Conservation (phyloP, 2,888 invertebrate species). For the Erynnis tages region DNA sequence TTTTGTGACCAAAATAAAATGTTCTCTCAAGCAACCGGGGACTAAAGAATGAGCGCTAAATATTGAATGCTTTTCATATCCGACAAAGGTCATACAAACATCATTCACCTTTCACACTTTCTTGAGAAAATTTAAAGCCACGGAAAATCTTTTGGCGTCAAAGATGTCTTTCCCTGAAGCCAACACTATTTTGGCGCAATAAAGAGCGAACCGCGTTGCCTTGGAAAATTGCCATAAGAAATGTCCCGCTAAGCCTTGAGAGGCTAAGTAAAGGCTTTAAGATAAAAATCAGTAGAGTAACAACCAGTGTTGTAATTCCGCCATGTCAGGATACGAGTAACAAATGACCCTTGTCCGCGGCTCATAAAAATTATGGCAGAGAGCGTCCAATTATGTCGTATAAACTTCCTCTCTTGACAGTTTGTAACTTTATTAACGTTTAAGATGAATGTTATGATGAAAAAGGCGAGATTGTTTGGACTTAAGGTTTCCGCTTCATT, state of each 20-base stretch:
- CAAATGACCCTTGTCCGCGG: slow-evolving; percentile 23
- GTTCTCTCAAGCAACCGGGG: no score
- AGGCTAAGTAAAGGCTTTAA: slow-evolving; percentile 18
- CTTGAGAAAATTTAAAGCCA: no score
- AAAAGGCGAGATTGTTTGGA: not conserved
- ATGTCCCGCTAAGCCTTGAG: slow-evolving; percentile 8
- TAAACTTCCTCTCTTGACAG: slow-evolving; percentile 19
- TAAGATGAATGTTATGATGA: slow-evolving; percentile 17
- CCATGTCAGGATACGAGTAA: slow-evolving; percentile 22
- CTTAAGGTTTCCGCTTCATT: no score
- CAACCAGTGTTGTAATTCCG: slow-evolving; percentile 21
- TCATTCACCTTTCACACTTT: not conserved
- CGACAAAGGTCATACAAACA: no score
- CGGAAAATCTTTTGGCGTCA: not conserved
- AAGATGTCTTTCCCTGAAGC: not conserved
- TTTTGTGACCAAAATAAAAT: no score
- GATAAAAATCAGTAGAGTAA: slow-evolving; percentile 24
- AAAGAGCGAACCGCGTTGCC: slow-evolving; percentile 8
- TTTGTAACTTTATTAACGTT: slow-evolving; percentile 19
- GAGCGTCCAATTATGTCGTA: slow-evolving; percentile 25
- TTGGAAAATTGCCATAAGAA: slow-evolving; percentile 25
- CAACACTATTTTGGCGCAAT: slow-evolving; percentile 10
- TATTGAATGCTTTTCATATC: no score
- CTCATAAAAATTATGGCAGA: slow-evolving; percentile 25
- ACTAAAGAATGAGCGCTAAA: no score